Conservation (phyloP, 2,888 invertebrate species). For the Parnassius orleans region DNA sequence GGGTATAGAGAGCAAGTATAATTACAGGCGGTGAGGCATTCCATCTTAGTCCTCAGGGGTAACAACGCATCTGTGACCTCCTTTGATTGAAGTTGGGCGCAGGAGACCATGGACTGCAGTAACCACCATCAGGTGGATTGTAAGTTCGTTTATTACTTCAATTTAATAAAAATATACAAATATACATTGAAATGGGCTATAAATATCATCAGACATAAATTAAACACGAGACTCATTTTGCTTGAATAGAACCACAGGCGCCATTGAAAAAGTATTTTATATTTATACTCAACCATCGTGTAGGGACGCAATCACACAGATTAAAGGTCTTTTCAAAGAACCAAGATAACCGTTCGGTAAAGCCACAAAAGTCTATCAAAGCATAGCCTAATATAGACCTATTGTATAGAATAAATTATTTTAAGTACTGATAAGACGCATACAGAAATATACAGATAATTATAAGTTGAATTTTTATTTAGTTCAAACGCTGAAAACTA, state of each 20-base stretch:
- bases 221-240: constrained; percentile 25
- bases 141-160: not conserved
- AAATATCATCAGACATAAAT: constrained; percentile 7
- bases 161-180: constrained; percentile 16
- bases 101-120: too few relatives aligned
- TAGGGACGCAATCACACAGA: constrained; percentile 54
- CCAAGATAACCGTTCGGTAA: constrained; percentile 33
- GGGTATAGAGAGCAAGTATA: too few relatives aligned
- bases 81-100: too few relatives aligned
- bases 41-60: too few relatives aligned
- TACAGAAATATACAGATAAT: not conserved
- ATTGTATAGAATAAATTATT: constrained; percentile 28
- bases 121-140: too few relatives aligned
- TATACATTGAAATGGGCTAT: constrained; percentile 5
- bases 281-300: constrained; percentile 21
- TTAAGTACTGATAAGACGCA: constrained; percentile 18
- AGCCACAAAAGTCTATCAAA: constrained; percentile 29
- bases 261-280: constrained; percentile 25
- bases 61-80: too few relatives aligned
- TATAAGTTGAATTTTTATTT: too few relatives aligned
- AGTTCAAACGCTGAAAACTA: too few relatives aligned
- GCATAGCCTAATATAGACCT: constrained; percentile 25
- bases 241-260: constrained; percentile 35
- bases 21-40: too few relatives aligned
- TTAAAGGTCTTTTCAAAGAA: constrained; percentile 52